Base-by-base conservation (phyloP, 2,113 vertebrate species). In the Peromyscus californicus region DNA sequence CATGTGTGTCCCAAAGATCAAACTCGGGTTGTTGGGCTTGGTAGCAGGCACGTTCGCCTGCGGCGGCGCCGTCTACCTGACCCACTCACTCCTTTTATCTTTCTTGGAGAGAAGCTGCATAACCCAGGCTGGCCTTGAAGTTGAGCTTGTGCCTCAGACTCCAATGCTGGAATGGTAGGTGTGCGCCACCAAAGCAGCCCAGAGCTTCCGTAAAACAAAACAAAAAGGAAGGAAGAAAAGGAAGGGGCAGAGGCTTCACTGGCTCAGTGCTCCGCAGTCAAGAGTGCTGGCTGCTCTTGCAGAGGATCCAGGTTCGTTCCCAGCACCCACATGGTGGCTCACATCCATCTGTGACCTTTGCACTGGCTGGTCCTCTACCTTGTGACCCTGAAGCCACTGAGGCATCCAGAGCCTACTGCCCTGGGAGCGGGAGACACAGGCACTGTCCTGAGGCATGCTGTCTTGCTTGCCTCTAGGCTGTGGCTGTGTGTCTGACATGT, bases 391-490 rank as follows among this genome's bases (percentile, higher is more conserved):
- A 65, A 63, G 82, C 16, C 24, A 39, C 83, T 5, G 45, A 63
- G 59, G 39, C 39, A 45, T 45, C 39, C 17, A 31, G 39, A 48
- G 75, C 31, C 29, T 80, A 8, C 78, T 80, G 51, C 22, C 17
- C 19, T 67, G 63, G 36, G 39, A 33, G 42, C 22, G 29, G 39
- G 39, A 33, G 4, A 10, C 13, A 11, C 69, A 59, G 48, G 13
- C 42, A 3, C 8, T 4, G 67, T 72, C 48, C 45, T 42, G 31
- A 36, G 85, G 45, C 24, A 26, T 7, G 31, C 33, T n/a, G 84
- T 96, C 97, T 96, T 89, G 93, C 97, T 94, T 65, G 83, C 95
- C 98, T 94, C 94, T 19, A 90, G 74, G 94, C 97, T 96, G 31
- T 90, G 90, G 24, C 31, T 95, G 33, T 72, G 39, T 74, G 90